A percentile compares a stretch with the other conserved stretches of the same genome.
Conservation (phyloP, 2,797 vertebrate species). For the Oceanodroma leucorhoa region DNA sequence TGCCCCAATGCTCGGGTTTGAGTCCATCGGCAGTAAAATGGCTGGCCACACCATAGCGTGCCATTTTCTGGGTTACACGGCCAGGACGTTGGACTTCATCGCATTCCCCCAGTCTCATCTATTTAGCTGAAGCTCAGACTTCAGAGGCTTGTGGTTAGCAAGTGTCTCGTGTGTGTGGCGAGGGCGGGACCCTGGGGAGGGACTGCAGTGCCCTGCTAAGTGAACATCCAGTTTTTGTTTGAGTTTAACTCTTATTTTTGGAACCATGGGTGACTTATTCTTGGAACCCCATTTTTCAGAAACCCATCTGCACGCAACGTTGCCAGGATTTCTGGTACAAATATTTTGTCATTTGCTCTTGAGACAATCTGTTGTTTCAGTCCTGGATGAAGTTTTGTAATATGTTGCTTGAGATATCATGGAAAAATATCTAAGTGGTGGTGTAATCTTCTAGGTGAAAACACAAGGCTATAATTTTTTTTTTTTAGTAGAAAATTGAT, state of each 20-base stretch:
- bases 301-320: conserved; percentile 69
- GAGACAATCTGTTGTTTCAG: conserved; percentile 80
- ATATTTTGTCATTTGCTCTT: conserved; percentile 80
- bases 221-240: conserved; percentile 63
- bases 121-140: conserved; percentile 6
- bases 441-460: conserved; percentile 70
- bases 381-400: conserved; percentile 75
- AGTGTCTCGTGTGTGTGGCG: background rate
- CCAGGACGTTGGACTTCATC: background rate
- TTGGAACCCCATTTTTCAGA: conserved; percentile 72
- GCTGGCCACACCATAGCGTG: rapidly evolving
- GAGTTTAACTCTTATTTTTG: conserved; percentile 58
- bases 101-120: background rate
- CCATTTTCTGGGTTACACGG: background rate
- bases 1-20: rapidly evolving
- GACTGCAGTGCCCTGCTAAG: conserved; percentile 19
- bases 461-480: conserved; percentile 27
- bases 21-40: background rate
- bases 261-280: conserved; percentile 73
- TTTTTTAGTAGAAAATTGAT: conserved; percentile 22
- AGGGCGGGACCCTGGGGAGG: conserved; percentile 18
- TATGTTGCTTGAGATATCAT: conserved; percentile 67
- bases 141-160: conserved; percentile 52
- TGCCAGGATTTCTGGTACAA: conserved; percentile 77
- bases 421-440: conserved; percentile 63